phyloP scores from a whole-genome alignment of 2,888 invertebrate species.

The Germaria angustata region DNA sequence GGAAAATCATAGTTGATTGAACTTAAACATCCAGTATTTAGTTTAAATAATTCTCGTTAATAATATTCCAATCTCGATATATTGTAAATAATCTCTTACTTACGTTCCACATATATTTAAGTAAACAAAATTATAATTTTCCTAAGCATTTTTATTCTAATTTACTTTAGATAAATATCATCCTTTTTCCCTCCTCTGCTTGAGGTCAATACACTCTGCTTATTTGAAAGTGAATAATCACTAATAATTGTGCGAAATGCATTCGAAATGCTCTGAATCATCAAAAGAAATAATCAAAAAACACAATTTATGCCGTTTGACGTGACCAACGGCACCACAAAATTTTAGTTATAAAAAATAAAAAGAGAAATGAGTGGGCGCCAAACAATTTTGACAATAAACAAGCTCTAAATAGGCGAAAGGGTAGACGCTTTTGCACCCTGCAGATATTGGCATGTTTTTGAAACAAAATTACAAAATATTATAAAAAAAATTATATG shows the following conservation, averaged over 20 bases:
- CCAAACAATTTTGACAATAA: neutral
- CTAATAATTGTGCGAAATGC: conserved; percentile 15
- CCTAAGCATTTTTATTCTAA: neutral
- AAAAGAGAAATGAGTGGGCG: neutral
- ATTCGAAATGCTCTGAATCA: conserved; percentile 35
- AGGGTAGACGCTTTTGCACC: neutral
- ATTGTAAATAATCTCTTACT: conserved; percentile 29
- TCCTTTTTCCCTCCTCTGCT: neutral
- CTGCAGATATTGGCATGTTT: neutral
- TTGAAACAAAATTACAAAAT: neutral
- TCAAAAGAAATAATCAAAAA: conserved; percentile 47
- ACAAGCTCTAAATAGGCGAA: neutral
- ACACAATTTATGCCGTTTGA: conserved; percentile 10
- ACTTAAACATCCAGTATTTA: neutral
- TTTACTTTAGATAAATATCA: neutral
- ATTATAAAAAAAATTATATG: no score
- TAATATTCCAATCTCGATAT: neutral
- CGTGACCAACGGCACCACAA: conserved; percentile 6
- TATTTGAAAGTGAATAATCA: conserved; percentile 9
- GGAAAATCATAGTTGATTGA: conserved; percentile 30
- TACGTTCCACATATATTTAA: conserved; percentile 4
- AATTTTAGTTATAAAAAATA: neutral
- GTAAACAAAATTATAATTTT: conserved; percentile 15
- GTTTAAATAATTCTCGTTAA: conserved; percentile 1
- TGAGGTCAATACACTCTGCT: conserved; percentile 29